phyloP scores from a whole-genome alignment of 2,888 invertebrate genomes.

The Tenthredo livida region DNA sequence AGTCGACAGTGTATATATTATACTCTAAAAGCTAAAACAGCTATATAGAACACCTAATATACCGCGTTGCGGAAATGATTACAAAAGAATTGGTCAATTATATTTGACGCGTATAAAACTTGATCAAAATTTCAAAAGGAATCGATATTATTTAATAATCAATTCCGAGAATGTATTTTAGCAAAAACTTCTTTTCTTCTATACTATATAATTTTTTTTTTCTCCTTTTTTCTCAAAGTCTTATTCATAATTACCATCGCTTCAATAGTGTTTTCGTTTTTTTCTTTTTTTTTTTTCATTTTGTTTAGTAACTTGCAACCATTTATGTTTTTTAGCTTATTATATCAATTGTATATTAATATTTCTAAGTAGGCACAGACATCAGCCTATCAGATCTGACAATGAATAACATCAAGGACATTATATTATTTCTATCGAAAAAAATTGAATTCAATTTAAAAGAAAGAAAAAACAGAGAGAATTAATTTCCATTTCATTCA shows the following conservation, averaged over 20 bases:
- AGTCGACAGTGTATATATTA: not conserved
- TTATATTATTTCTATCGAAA: conserved; percentile 15
- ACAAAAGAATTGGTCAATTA: conserved; percentile 27
- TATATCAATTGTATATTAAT: conserved; percentile 30
- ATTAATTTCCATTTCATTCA: not conserved
- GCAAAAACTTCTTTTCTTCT: not conserved
- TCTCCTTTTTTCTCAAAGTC: not conserved
- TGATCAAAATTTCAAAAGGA: conserved; percentile 5
- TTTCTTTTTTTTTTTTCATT: not conserved
- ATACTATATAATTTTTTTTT: not conserved
- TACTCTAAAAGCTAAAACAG: not conserved
- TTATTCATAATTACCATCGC: not conserved
- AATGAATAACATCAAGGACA: conserved; percentile 40
- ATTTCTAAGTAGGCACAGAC: conserved; percentile 50
- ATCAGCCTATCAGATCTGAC: conserved; percentile 54
- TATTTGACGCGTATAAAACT: conserved; percentile 24
- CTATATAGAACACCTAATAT: not conserved
- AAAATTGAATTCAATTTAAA: not conserved
- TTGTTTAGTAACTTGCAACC: conserved; percentile 47
- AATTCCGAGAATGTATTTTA: not conserved
- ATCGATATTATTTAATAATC: not conserved
- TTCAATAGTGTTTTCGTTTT: conserved; percentile 15
- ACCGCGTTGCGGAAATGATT: conserved; percentile 31
- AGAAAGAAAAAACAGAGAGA: not conserved
- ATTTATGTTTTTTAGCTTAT: conserved; percentile 18